Evolutionary conservation across 1,140 invertebrate species (phyloP).

Genomic region (Heterodera carotae): DNA sequence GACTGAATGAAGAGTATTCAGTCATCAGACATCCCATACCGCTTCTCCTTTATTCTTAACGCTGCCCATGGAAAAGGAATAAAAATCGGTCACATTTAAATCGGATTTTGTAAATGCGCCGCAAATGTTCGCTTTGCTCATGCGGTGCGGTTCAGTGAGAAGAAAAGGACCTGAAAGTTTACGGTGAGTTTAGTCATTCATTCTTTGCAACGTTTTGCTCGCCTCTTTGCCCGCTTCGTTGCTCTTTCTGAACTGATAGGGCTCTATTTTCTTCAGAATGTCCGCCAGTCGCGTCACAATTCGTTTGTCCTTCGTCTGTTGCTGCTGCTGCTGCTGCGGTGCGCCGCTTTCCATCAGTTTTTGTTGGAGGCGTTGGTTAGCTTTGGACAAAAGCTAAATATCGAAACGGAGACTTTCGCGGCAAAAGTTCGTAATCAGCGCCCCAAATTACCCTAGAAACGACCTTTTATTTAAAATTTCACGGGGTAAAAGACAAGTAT

Average conservation of each 20-base stretch:
- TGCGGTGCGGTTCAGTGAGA: slow-evolving; percentile 26
- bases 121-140: neutral
- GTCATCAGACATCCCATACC: too few species aligned
- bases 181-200: neutral
- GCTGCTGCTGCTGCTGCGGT: neutral
- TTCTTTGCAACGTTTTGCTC: neutral
- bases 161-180: slow-evolving; percentile 21
- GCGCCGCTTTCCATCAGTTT: neutral
- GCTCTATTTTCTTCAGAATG: slow-evolving; percentile 60
- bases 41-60: too few species aligned
- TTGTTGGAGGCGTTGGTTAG: slow-evolving; percentile 38
- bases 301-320: slow-evolving; percentile 43
- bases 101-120: too few species aligned
- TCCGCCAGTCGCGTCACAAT: slow-evolving; percentile 58
- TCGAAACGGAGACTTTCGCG: too few species aligned
- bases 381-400: slow-evolving; percentile 52
- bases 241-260: slow-evolving; percentile 58
- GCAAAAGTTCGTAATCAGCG: too few species aligned
- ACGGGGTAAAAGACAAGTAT: too few species aligned
- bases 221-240: slow-evolving; percentile 30
- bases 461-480: too few species aligned
- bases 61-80: too few species aligned
- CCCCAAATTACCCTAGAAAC: too few species aligned
- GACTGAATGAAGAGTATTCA: too few species aligned
- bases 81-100: too few species aligned